These are phyloP conservation scores for Nipponacmea schrenckii DNA, from an alignment of 2,888 invertebrate species.

Conservation along the genomic window DNA sequence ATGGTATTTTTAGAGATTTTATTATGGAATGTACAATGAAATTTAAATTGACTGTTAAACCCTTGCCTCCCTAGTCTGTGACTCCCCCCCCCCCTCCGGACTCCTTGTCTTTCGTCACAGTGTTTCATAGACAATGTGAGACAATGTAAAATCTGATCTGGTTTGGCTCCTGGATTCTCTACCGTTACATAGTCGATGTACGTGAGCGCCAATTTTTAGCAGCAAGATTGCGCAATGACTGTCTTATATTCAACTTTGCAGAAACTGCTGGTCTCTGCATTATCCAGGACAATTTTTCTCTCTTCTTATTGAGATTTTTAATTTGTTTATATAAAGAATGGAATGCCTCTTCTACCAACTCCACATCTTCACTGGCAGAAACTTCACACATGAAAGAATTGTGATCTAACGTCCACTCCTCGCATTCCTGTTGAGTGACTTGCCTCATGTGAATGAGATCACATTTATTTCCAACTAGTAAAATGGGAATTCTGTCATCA, in stretches of 20 bases:
- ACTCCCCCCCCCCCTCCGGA: too few relatives aligned
- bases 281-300: conserved; percentile 52
- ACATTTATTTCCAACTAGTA: conserved; percentile 54
- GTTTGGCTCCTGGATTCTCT: too few relatives aligned
- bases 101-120: too few relatives aligned
- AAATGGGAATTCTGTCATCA: conserved; percentile 45
- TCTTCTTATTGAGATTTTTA: conserved; percentile 42
- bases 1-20: too few relatives aligned
- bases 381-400: conserved; percentile 39
- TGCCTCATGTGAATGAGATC: conserved; percentile 54
- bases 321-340: conserved; percentile 41
- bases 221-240: conserved; percentile 51
- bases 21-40: too few relatives aligned
- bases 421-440: conserved; percentile 45
- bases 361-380: conserved; percentile 52
- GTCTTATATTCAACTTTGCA: conserved; percentile 54
- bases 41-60: too few relatives aligned
- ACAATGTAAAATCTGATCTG: too few relatives aligned
- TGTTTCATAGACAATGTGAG: too few relatives aligned
- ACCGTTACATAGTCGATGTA: conserved; percentile 48
- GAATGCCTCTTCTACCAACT: conserved; percentile 47
- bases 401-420: conserved; percentile 43
- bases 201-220: conserved; percentile 52
- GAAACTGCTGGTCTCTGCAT: conserved; percentile 55
- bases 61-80: too few relatives aligned